Percentiles rank a stretch among this genome's conserved stretches.
These are phyloP conservation scores for Protophormia terraenovae DNA, from an alignment of 2,888 invertebrate genomes.

Conservation along the genomic window DNA sequence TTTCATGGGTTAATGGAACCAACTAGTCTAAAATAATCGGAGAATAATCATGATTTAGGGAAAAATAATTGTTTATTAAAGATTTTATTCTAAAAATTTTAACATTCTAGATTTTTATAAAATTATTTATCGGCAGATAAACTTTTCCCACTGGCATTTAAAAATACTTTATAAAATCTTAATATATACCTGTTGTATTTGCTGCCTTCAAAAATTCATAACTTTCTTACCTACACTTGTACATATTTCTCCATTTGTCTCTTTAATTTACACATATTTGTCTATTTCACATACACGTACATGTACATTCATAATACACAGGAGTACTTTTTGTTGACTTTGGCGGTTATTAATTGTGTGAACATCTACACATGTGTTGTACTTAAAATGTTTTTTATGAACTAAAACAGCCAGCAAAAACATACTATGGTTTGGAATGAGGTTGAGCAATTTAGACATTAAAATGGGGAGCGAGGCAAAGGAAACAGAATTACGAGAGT, in stretches of 20 bases:
- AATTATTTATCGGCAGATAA: too few species aligned
- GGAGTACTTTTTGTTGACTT: constrained; percentile 61
- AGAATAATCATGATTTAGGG: too few species aligned
- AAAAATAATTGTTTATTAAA: too few species aligned
- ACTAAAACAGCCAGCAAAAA: background rate
- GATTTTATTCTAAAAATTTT: too few species aligned
- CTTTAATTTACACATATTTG: background rate
- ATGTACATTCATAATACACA: background rate
- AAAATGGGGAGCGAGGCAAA: background rate
- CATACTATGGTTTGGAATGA: background rate
- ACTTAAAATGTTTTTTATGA: constrained; percentile 9
- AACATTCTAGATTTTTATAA: too few species aligned
- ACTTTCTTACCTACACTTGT: background rate
- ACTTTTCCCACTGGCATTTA: too few species aligned
- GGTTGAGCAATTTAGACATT: background rate
- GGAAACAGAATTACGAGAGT: background rate
- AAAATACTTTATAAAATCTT: too few species aligned
- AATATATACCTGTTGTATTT: background rate
- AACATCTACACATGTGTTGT: constrained; percentile 58
- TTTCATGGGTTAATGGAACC: background rate
- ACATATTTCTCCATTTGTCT: background rate
- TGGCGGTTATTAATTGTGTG: constrained; percentile 68
- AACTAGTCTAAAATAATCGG: background rate
- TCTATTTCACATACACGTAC: background rate
- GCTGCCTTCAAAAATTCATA: background rate